Base-by-base conservation (phyloP, 2,888 invertebrate genomes). In the Fragum sueziense region DNA sequence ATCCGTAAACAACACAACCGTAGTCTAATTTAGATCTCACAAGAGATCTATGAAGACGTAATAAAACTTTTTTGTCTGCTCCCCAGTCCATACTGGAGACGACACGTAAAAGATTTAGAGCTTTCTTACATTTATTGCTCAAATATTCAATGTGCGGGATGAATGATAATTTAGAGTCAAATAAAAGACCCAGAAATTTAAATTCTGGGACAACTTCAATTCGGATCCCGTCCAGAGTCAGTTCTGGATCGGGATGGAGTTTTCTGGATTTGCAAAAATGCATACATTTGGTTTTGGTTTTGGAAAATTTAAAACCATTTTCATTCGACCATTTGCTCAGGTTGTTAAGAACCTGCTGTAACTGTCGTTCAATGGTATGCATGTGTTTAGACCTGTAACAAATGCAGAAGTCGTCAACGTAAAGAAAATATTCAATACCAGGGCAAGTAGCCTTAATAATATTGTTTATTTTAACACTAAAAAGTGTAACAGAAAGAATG, bases 21-120 rank as follows among this genome's bases (percentile, higher is more conserved):
- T 84, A 84, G 41, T 84, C 84, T 9, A 84, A 34, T 41, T 78
- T 78, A 0, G 79, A 79, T 27, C 81, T 47, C 20, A 79, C 70
- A 6, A 79, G 59, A n/a, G 72, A 29, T 65, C 76, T 65, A 59
- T 79, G 70, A 1, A 76, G 47, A 2, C 41, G 25, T 0, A 80
- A 57, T n/a, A 83, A 51, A 69, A 74, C 62, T 7, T 25, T 54
- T 14, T 41, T 25, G 67, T 76, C 80, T 11, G 71, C 75, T 62
- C 80, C 80, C 79, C 76, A 81, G 20, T 70, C 59, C 17, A 74
- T 69, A 57, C 59, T 34, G 20, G 76, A 62, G 14, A 81, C 41
- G 34, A 81, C 72, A 37, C 67, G 80, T 27, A 82, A 33, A 22
- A 84, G n/a, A 59, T 84, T 75, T n/a, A 84, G 22, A 31, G 76